phyloP scores from a whole-genome alignment of 2,113 vertebrate genomes.

The Sylvicapra grimmia region DNA sequence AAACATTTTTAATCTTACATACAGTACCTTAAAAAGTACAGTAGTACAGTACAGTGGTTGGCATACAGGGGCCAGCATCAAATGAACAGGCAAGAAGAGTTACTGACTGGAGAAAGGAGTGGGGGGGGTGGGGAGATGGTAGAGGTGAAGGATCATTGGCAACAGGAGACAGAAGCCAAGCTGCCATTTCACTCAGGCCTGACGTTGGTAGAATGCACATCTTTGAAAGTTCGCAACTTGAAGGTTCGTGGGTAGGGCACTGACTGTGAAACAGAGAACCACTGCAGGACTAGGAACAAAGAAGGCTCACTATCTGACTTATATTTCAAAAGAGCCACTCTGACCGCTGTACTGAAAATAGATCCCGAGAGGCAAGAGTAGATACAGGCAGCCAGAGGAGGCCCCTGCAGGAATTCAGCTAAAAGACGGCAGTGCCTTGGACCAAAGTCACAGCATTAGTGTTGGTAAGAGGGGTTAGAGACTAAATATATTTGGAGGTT shows the following conservation, averaged over 20 bases:
- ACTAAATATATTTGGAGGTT: background rate
- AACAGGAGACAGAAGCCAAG: background rate
- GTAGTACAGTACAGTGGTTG: background rate
- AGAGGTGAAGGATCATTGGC: background rate
- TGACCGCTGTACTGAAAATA: background rate
- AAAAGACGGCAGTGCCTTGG: background rate
- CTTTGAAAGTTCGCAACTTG: background rate
- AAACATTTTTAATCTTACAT: background rate
- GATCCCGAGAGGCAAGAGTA: background rate
- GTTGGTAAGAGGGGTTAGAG: background rate
- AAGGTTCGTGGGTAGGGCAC: background rate
- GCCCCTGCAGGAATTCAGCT: background rate
- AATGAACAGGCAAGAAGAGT: background rate
- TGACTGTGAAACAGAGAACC: background rate
- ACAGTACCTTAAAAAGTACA: background rate
- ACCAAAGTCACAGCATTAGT: background rate
- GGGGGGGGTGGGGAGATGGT: background rate
- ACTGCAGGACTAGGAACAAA: background rate
- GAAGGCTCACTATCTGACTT: background rate
- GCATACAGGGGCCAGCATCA: background rate
- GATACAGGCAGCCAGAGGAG: background rate
- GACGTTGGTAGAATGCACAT: rapidly evolving
- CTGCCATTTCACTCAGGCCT: background rate
- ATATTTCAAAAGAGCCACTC: background rate
- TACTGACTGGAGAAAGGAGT: background rate